Evolutionary conservation across 2,888 invertebrate species (phyloP).

Genomic region (Pteria penguin): DNA sequence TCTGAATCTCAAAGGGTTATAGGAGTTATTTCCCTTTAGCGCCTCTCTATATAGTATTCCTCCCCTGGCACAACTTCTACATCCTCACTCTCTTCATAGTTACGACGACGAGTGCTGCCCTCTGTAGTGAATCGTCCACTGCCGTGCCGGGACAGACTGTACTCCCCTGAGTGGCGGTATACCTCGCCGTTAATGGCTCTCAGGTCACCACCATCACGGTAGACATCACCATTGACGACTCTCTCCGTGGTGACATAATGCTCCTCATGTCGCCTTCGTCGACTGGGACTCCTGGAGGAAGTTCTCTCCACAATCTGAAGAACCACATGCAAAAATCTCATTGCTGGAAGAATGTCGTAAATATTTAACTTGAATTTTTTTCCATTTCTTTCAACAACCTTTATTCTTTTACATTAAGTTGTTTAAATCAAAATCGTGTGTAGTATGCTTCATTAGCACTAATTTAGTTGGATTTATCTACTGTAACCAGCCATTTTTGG

Average conservation of each 20-base stretch:
- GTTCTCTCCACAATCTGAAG: conserved; percentile 5
- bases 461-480: too few species aligned
- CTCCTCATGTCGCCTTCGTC: conserved; percentile 10
- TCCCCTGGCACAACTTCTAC: conserved; percentile 19
- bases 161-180: neutral
- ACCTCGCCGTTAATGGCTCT: conserved; percentile 19
- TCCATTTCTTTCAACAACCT: neutral
- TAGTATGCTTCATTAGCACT: too few species aligned
- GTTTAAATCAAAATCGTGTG: too few species aligned
- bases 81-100: neutral
- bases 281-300: conserved; percentile 10
- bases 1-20: too few species aligned
- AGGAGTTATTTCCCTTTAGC: neutral
- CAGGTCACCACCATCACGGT: conserved; percentile 16
- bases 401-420: neutral
- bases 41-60: conserved; percentile 9
- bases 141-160: conserved; percentile 14
- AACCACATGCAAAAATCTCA: too few species aligned
- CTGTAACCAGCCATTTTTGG: too few species aligned
- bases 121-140: conserved; percentile 6
- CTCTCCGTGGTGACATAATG: conserved; percentile 14
- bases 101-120: neutral
- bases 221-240: conserved; percentile 8
- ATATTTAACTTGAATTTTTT: neutral
- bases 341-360: too few species aligned